These are phyloP conservation scores for Aurelia coerulea DNA, from an alignment of 30 jellyfish, hydroid and myxozoan species.

Conservation along the genomic window DNA sequence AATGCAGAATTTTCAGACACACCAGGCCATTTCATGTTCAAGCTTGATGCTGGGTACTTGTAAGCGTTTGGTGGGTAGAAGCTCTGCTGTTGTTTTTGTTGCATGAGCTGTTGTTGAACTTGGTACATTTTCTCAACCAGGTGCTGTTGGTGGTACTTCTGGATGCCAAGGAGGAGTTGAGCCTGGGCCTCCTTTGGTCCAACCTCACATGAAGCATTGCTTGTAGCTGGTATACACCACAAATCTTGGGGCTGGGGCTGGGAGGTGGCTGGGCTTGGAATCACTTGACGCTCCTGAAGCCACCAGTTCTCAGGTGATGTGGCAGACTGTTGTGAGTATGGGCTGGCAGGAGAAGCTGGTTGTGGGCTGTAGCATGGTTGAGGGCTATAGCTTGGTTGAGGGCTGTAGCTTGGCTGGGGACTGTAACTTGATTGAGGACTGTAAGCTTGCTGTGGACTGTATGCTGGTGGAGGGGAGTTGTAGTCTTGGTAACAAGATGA, in stretches of 20 bases:
- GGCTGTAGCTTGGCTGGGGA: conserved; percentile 54
- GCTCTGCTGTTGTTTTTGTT: conserved; percentile 82
- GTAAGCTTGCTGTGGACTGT: too few species aligned
- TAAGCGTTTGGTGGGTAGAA: conserved; percentile 5
- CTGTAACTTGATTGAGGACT: conserved; percentile 34
- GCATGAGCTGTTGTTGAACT: conserved; percentile 88
- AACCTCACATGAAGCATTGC: conserved; percentile 20
- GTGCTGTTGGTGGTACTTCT: conserved; percentile 92
- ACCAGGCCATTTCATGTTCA: conserved; percentile 95
- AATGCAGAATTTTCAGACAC: conserved; percentile 93
- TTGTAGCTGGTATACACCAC: conserved; percentile 67
- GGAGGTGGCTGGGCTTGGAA: conserved; percentile 37
- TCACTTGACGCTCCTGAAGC: conserved; percentile 77
- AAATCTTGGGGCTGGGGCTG: conserved; percentile 62
- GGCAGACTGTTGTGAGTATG: conserved; percentile 84
- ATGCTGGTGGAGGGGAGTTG: not conserved
- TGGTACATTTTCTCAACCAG: conserved; percentile 93
- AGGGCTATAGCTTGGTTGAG: conserved; percentile 41
- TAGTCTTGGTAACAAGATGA: conserved; percentile 64
- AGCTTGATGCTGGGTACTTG: conserved; percentile 56
- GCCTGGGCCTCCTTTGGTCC: conserved; percentile 70
- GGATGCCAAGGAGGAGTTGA: conserved; percentile 74
- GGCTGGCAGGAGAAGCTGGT: conserved; percentile 76
- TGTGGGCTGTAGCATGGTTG: conserved; percentile 50
- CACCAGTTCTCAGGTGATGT: conserved; percentile 93